Evolutionary conservation across 2,797 vertebrate species (phyloP).

Genomic region (Centropyge bicolor): DNA sequence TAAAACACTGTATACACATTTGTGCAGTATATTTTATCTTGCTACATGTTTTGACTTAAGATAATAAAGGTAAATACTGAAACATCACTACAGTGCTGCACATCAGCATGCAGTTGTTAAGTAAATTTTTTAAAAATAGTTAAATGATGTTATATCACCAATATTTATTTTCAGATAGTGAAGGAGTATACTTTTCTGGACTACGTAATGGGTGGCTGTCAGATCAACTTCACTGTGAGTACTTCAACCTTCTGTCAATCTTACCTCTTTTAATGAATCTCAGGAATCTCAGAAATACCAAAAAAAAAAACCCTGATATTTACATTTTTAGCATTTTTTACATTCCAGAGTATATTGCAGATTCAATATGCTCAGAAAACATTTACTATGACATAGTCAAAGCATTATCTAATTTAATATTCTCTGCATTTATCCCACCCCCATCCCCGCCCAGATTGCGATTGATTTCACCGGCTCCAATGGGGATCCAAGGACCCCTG

Average conservation of each 20-base stretch:
- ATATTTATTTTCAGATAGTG: slow-evolving; percentile 83
- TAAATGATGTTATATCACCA: neutral
- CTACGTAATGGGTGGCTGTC: slow-evolving; percentile 97
- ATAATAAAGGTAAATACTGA: neutral
- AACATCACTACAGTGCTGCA: neutral
- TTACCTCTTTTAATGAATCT: neutral
- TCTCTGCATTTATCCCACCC: neutral
- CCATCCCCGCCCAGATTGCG: slow-evolving; percentile 88
- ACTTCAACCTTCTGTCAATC: neutral
- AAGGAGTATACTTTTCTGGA: slow-evolving; percentile 95
- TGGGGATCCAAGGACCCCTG: slow-evolving; percentile 90
- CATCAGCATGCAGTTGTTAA: too few relatives aligned
- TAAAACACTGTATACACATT: neutral
- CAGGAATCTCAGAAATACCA: neutral
- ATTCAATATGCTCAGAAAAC: neutral
- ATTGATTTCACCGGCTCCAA: slow-evolving; percentile 98
- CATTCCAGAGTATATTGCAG: neutral
- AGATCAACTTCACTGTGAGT: slow-evolving; percentile 98
- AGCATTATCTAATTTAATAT: neutral
- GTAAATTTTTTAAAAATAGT: too few relatives aligned
- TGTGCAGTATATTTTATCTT: neutral
- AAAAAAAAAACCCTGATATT: too few relatives aligned
- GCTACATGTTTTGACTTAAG: neutral
- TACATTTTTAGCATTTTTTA: neutral
- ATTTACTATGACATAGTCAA: neutral